Evolutionary conservation across 2,113 vertebrate genomes (phyloP).

Genomic region (Dromiciops gliroides): DNA sequence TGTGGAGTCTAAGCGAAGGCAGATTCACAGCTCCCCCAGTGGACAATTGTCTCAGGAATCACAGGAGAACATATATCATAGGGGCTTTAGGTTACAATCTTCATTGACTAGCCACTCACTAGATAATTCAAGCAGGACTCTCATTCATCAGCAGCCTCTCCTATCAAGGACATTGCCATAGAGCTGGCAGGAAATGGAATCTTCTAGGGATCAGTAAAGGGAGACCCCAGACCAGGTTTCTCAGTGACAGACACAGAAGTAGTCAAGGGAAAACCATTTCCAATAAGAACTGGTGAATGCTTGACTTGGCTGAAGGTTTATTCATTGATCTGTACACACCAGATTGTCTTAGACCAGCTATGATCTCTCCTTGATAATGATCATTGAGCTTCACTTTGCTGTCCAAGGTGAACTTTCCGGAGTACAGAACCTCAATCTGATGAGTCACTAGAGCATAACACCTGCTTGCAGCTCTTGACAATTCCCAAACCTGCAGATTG

Average conservation of each 20-base stretch:
- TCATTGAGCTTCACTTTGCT: neutral
- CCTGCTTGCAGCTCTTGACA: constrained; percentile 19
- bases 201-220: neutral
- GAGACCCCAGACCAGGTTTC: neutral
- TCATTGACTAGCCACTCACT: neutral
- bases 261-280: neutral
- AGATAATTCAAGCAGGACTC: neutral
- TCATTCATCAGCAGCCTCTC: neutral
- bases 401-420: constrained; percentile 10
- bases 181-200: neutral
- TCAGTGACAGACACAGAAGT: neutral
- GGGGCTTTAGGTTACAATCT: neutral
- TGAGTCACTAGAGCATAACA: constrained; percentile 9
- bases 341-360: constrained; percentile 2
- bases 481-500: neutral
- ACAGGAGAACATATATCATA: neutral
- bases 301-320: no score
- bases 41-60: constrained; percentile 8
- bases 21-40: constrained; percentile 10
- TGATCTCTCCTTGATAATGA: neutral
- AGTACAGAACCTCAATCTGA: constrained; percentile 6
- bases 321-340: neutral
- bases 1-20: constrained; percentile 40
- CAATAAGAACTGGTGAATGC: neutral
- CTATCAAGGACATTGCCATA: neutral